These are phyloP conservation scores for Drosophila paulistorum DNA, from an alignment of 1,140 invertebrate genomes.

Conservation along the genomic window DNA sequence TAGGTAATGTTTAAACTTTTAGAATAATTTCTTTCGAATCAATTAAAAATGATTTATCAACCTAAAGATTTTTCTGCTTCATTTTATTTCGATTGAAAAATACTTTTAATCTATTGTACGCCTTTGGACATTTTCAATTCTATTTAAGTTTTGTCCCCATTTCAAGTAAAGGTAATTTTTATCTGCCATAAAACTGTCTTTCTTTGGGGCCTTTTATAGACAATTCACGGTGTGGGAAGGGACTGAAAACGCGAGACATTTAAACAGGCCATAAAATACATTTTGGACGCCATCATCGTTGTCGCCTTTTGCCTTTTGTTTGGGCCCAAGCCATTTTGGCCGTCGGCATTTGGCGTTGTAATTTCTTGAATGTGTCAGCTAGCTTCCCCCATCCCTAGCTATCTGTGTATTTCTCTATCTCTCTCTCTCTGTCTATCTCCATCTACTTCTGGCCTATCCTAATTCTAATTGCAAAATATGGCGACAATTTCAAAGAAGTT, in stretches of 20 bases:
- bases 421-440: not conserved
- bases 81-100: not conserved
- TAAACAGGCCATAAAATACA: conserved; percentile 77
- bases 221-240: conserved; percentile 9
- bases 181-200: conserved; percentile 12
- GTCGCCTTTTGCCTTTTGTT: conserved; percentile 39
- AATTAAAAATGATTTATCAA: too few relatives aligned
- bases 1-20: too few relatives aligned
- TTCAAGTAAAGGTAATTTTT: not conserved
- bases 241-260: conserved; percentile 56
- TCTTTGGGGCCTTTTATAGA: conserved; percentile 1
- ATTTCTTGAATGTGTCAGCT: conserved; percentile 77
- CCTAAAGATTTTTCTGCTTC: too few relatives aligned
- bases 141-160: not conserved
- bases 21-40: too few relatives aligned
- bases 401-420: conserved; percentile 7
- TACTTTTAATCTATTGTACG: not conserved
- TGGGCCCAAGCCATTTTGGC: conserved; percentile 38
- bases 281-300: conserved; percentile 55
- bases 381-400: conserved; percentile 26
- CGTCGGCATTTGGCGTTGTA: conserved; percentile 66
- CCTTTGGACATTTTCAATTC: not conserved
- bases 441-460: conserved; percentile 19
- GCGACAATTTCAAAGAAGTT: conserved; percentile 77
- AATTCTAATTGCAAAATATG: conserved; percentile 77